phyloP scores from a whole-genome alignment of 2,888 invertebrate species.

The Incurvaria masculella region DNA sequence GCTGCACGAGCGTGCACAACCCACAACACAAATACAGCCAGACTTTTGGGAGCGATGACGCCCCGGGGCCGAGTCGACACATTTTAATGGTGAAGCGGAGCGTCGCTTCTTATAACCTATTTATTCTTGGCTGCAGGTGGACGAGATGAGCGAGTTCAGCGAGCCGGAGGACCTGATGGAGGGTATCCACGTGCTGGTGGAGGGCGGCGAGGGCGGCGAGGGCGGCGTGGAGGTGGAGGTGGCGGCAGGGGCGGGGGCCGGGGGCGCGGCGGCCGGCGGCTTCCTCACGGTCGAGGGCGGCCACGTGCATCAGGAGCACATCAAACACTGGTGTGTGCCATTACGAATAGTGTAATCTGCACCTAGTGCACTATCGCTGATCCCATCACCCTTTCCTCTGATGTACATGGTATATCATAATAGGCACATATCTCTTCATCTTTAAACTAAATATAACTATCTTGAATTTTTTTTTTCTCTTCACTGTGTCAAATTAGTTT shows the following conservation, averaged over 20 bases:
- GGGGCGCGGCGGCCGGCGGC: background rate
- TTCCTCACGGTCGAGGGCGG: slow-evolving; percentile 42
- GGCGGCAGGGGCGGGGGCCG: background rate
- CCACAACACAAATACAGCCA: too few relatives aligned
- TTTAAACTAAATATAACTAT: background rate
- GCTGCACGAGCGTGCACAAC: too few relatives aligned
- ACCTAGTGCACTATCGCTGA: too few relatives aligned
- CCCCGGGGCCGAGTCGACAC: too few relatives aligned
- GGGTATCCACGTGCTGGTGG: slow-evolving; percentile 76
- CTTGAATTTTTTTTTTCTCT: background rate
- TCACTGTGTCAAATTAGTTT: too few relatives aligned
- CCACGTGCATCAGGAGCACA: slow-evolving; percentile 40
- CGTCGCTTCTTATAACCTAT: too few relatives aligned
- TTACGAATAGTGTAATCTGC: too few relatives aligned
- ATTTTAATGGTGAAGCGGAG: too few relatives aligned
- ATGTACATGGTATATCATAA: too few relatives aligned
- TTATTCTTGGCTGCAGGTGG: slow-evolving; percentile 26
- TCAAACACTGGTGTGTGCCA: slow-evolving; percentile 32
- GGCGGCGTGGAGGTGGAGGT: slow-evolving; percentile 53
- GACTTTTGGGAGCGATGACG: too few relatives aligned
- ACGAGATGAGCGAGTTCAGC: slow-evolving; percentile 73
- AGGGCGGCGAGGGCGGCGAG: slow-evolving; percentile 38
- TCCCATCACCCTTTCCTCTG: too few relatives aligned
- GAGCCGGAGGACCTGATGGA: slow-evolving; percentile 86
- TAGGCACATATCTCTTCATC: too few relatives aligned